Evolutionary conservation across 2,888 invertebrate species (phyloP).

Genomic region (Pyrochroa serraticornis): DNA sequence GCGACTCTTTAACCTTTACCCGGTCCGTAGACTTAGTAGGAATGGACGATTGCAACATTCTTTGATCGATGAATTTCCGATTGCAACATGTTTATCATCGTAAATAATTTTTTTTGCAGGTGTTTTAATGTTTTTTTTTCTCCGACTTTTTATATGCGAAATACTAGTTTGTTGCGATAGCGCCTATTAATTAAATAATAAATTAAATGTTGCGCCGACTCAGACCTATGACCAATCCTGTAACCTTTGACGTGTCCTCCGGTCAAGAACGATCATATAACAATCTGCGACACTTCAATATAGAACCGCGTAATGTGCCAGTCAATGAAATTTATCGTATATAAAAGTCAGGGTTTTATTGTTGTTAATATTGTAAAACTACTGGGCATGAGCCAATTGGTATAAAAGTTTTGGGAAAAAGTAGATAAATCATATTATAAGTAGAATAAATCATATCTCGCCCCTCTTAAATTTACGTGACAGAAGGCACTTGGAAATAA

Average conservation of each 20-base stretch:
- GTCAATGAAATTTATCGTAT: constrained; percentile 22
- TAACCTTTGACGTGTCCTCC: constrained; percentile 21
- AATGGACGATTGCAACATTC: neutral
- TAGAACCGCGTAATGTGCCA: constrained; percentile 13
- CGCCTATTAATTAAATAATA: neutral
- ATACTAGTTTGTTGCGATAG: neutral
- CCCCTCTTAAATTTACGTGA: too few species aligned
- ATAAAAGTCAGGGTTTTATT: constrained; percentile 27
- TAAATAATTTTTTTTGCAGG: neutral
- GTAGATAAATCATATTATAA: too few species aligned
- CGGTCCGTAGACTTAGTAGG: too few species aligned
- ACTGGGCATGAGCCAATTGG: neutral
- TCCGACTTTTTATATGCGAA: neutral
- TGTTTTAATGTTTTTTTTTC: neutral
- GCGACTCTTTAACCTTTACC: too few species aligned
- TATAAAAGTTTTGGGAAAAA: too few species aligned
- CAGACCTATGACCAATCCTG: constrained; percentile 20
- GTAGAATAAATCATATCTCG: too few species aligned
- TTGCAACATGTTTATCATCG: neutral
- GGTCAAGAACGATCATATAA: constrained; percentile 19
- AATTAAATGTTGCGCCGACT: neutral
- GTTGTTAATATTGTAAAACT: constrained; percentile 8
- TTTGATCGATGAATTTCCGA: neutral
- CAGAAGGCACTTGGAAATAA: too few species aligned
- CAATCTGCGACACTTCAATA: constrained; percentile 16